Evolutionary conservation across 2,888 invertebrate genomes (phyloP).

Genomic region (Tipula helvola): DNA sequence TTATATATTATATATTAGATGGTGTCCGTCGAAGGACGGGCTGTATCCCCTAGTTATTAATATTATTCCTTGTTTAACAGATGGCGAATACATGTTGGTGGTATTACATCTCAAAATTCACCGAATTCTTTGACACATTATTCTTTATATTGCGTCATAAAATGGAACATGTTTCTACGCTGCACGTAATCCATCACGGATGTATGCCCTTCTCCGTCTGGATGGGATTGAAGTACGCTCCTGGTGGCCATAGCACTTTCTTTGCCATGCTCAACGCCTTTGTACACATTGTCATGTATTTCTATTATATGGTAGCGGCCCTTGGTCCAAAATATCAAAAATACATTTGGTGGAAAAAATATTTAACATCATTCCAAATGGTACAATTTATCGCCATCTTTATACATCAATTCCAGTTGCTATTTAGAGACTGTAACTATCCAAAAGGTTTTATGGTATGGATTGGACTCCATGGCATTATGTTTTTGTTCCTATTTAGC

Average conservation of each 20-base stretch:
- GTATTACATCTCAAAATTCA: conserved; percentile 95
- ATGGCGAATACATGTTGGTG: conserved; percentile 92
- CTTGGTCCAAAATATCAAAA: conserved; percentile 89
- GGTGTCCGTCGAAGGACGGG: no score
- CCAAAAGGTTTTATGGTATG: conserved; percentile 83
- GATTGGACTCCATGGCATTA: conserved; percentile 88
- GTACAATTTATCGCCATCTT: conserved; percentile 88
- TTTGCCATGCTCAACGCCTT: conserved; percentile 89
- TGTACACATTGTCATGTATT: conserved; percentile 95
- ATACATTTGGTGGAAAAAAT: conserved; percentile 96
- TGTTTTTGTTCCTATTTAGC: conserved; percentile 88
- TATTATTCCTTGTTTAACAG: conserved; percentile 36
- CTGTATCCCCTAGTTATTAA: no score
- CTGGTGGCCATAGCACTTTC: conserved; percentile 95
- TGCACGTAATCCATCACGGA: conserved; percentile 94
- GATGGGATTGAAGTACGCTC: conserved; percentile 92
- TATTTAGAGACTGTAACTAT: conserved; percentile 85
- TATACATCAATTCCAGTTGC: conserved; percentile 78
- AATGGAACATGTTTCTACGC: conserved; percentile 81
- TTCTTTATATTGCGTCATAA: conserved; percentile 94
- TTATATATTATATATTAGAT: no score
- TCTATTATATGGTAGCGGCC: conserved; percentile 91
- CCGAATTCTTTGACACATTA: conserved; percentile 92
- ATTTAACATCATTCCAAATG: conserved; percentile 91
- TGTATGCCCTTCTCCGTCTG: conserved; percentile 94